Evolutionary conservation across 2,113 vertebrate species (phyloP).

Genomic region (Prochilodus magdalenae): DNA sequence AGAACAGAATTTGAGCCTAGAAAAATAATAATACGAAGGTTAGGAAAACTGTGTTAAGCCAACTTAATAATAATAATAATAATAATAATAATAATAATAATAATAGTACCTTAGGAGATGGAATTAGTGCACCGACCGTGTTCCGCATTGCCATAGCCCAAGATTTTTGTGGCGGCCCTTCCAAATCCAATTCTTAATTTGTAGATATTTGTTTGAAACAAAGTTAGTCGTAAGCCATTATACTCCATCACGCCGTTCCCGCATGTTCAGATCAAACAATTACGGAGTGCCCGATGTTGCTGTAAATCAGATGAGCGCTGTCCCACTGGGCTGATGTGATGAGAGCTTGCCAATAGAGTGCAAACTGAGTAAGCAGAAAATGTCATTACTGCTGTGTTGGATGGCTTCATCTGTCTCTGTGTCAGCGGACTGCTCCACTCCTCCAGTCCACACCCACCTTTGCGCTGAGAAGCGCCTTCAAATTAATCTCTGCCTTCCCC

Average conservation of each 20-base stretch:
- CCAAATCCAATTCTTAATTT: conserved; percentile 41
- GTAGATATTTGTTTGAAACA: conserved; percentile 40
- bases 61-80: too few relatives aligned
- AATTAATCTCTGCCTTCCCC: conserved; percentile 24
- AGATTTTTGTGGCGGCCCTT: not conserved
- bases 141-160: not conserved
- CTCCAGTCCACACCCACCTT: conserved; percentile 14
- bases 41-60: too few relatives aligned
- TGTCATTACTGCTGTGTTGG: conserved; percentile 44
- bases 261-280: conserved; percentile 36
- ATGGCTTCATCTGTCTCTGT: conserved; percentile 39
- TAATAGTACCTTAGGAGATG: too few relatives aligned
- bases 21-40: too few relatives aligned
- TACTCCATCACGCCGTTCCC: conserved; percentile 30
- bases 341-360: conserved; percentile 42
- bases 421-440: conserved; percentile 13
- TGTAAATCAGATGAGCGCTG: conserved; percentile 36
- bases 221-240: conserved; percentile 40
- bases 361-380: conserved; percentile 50
- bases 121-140: not conserved
- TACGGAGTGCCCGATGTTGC: conserved; percentile 20
- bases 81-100: too few relatives aligned
- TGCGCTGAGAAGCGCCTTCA: conserved; percentile 18
- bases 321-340: conserved; percentile 47
- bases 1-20: too few relatives aligned